These are phyloP conservation scores for Oncorhynchus tshawytscha DNA, from an alignment of 2,113 vertebrate genomes.

Conservation along the genomic window DNA sequence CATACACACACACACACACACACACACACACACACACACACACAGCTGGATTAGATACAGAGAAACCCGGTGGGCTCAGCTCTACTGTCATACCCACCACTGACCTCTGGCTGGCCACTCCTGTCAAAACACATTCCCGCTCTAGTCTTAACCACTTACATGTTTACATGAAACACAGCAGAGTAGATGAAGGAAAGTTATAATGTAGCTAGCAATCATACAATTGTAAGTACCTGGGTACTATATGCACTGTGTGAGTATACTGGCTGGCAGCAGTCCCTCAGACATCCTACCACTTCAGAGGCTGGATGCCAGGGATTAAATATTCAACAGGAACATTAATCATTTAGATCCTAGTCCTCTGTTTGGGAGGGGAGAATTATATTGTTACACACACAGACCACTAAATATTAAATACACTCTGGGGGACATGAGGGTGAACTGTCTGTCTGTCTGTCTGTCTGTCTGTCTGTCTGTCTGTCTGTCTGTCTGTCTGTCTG, in stretches of 20 bases:
- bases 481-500: too few species aligned
- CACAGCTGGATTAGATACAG: too few species aligned
- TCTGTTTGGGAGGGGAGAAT: slow-evolving; percentile 47
- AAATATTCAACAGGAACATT: slow-evolving; percentile 68
- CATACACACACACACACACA: too few species aligned
- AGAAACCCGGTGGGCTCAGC: too few species aligned
- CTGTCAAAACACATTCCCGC: slow-evolving; percentile 21
- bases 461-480: too few species aligned
- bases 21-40: too few species aligned
- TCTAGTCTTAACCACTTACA: neutral
- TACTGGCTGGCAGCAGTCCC: slow-evolving; percentile 24
- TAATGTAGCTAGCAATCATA: too few species aligned
- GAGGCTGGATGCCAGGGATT: slow-evolving; percentile 30
- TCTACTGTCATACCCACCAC: too few species aligned
- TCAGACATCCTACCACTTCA: slow-evolving; percentile 39
- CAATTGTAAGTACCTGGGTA: too few species aligned
- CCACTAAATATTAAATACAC: slow-evolving; percentile 41
- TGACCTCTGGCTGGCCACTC: slow-evolving; percentile 31
- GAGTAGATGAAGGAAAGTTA: too few species aligned
- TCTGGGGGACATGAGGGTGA: neutral
- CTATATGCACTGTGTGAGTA: slow-evolving; percentile 2
- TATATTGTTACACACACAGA: slow-evolving; percentile 31
- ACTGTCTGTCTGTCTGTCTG: neutral
- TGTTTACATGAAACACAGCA: too few species aligned
- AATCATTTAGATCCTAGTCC: slow-evolving; percentile 68